phyloP scores from a whole-genome alignment of 2,888 invertebrate species.

The Campoplex capitator region DNA sequence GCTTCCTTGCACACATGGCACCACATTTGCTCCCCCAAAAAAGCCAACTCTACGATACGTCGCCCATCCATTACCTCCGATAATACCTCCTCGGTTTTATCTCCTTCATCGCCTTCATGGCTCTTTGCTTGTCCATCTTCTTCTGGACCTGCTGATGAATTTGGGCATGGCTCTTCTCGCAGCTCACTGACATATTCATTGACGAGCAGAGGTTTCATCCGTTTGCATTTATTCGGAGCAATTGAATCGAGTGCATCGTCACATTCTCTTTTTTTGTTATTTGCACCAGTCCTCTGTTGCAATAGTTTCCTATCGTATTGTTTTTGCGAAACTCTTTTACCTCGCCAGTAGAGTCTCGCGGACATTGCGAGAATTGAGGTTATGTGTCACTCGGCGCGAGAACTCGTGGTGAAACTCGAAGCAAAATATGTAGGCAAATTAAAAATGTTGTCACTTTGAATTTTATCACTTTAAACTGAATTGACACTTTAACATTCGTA shows the following conservation, averaged over 20 bases:
- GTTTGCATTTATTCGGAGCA: conserved; percentile 17
- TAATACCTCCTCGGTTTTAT: conserved; percentile 10
- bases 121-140: conserved; percentile 16
- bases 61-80: conserved; percentile 31
- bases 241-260: not conserved
- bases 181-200: conserved; percentile 8
- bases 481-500: no score
- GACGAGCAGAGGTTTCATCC: conserved; percentile 1
- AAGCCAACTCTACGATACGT: conserved; percentile 54
- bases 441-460: no score
- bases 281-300: conserved; percentile 41
- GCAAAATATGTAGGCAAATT: no score
- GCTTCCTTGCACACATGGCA: conserved; percentile 56
- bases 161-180: conserved; percentile 20
- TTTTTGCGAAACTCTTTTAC: conserved; percentile 45
- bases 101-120: conserved; percentile 11
- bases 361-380: no score
- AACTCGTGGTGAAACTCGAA: no score
- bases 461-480: no score
- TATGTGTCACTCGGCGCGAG: no score
- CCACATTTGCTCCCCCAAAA: conserved; percentile 60
- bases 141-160: not conserved
- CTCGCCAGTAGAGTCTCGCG: conserved; percentile 20
- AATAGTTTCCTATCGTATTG: conserved; percentile 47
- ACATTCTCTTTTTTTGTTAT: conserved; percentile 25